A percentile compares a stretch with the other conserved stretches of the same genome.
phyloP scores from a whole-genome alignment of 2,797 vertebrate species.

The Calcarius lapponicus region DNA sequence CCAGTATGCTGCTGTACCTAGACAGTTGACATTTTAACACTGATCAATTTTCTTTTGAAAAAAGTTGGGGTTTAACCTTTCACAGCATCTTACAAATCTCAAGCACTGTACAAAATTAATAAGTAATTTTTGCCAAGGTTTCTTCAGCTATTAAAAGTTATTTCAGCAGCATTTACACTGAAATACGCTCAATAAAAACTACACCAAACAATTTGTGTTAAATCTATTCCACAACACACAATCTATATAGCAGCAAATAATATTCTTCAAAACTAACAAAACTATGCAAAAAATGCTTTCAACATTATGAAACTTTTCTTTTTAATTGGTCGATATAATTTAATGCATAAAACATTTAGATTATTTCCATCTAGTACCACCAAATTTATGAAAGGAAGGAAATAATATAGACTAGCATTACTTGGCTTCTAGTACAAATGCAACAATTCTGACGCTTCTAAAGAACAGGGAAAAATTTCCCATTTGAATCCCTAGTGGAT shows the following conservation, averaged over 20 bases:
- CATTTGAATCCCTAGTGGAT: background rate
- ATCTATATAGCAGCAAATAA: background rate
- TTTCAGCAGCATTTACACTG: background rate
- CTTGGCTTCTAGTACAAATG: background rate
- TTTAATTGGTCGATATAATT: background rate
- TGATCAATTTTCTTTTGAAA: slow-evolving; percentile 66
- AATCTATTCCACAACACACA: background rate
- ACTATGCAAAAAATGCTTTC: background rate
- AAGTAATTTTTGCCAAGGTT: background rate
- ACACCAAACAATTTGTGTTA: background rate
- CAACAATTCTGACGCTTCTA: slow-evolving; percentile 3
- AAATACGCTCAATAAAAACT: background rate
- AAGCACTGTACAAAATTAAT: slow-evolving; percentile 46
- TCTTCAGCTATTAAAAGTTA: slow-evolving; percentile 11
- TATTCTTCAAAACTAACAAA: slow-evolving; percentile 7
- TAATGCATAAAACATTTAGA: background rate
- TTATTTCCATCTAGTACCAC: background rate
- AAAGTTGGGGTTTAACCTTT: slow-evolving; percentile 61
- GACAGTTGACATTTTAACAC: slow-evolving; percentile 65
- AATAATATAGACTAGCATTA: background rate
- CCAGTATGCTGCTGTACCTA: slow-evolving; percentile 36
- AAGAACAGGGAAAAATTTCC: background rate
- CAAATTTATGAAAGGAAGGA: background rate
- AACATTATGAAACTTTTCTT: background rate
- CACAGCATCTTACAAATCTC: slow-evolving; percentile 7